These are phyloP conservation scores for Ormyrus labotus DNA, from an alignment of 2,888 invertebrate species.

Conservation along the genomic window DNA sequence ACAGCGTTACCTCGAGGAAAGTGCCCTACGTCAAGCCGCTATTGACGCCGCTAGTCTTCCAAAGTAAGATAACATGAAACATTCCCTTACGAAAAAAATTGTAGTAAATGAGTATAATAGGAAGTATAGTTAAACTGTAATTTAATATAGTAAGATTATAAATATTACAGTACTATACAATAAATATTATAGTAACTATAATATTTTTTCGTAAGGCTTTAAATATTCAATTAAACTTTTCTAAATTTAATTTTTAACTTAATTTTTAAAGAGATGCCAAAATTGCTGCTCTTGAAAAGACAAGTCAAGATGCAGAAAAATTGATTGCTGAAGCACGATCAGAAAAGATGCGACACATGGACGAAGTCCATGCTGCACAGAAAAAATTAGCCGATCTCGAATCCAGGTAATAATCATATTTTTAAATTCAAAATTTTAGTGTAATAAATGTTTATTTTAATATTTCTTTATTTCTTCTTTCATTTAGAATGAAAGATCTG, in stretches of 20 bases:
- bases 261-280: conserved; percentile 83
- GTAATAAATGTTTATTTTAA: background rate
- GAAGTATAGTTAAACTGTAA: conserved; percentile 3
- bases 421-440: conserved; percentile 22
- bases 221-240: conserved; percentile 6
- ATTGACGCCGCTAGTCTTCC: conserved; percentile 84
- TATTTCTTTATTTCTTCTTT: conserved; percentile 54
- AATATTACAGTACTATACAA: background rate
- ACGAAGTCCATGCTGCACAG: conserved; percentile 90
- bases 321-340: conserved; percentile 90
- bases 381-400: conserved; percentile 91
- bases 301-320: conserved; percentile 89
- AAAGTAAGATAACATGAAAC: conserved; percentile 64
- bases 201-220: too few relatives aligned
- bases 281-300: conserved; percentile 89
- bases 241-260: conserved; percentile 28
- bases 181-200: too few relatives aligned
- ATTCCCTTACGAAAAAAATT: too few relatives aligned
- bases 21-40: conserved; percentile 86
- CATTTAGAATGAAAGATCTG: conserved; percentile 84
- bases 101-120: background rate
- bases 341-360: conserved; percentile 92
- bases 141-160: conserved; percentile 9
- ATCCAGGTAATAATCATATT: conserved; percentile 80
- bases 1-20: conserved; percentile 89